A percentile compares a stretch with the other conserved stretches of the same genome.
Conservation (phyloP, 1,140 invertebrate genomes). For the Rhagoletis zephyria region DNA sequence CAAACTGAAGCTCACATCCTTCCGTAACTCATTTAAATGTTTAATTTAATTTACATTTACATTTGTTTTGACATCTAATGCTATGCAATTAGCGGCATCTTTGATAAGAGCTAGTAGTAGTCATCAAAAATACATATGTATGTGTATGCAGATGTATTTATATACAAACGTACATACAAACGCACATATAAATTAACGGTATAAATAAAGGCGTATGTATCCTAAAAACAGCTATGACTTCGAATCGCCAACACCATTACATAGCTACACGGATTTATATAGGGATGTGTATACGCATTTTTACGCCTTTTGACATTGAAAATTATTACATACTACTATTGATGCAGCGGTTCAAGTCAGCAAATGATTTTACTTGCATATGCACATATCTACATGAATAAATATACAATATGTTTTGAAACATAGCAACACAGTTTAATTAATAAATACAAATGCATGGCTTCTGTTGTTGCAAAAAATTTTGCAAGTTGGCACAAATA, state of each 20-base stretch:
- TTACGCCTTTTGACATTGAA: background rate
- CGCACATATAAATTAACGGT: background rate
- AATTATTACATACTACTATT: background rate
- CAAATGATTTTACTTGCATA: too few species aligned
- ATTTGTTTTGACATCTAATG: slow-evolving; percentile 42
- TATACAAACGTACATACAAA: background rate
- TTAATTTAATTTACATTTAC: slow-evolving; percentile 32
- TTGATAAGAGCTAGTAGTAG: background rate
- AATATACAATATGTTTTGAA: too few species aligned
- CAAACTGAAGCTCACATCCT: background rate
- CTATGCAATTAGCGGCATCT: slow-evolving; percentile 26
- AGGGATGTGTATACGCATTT: background rate
- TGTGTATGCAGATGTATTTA: background rate
- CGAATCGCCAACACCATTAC: too few species aligned
- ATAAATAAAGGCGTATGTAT: background rate
- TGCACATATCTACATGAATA: background rate
- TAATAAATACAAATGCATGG: slow-evolving; percentile 2
- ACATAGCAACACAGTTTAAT: background rate
- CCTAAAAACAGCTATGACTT: background rate
- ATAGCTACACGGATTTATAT: background rate
- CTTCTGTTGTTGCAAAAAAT: background rate
- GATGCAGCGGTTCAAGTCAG: background rate
- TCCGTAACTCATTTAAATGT: background rate
- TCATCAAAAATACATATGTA: background rate
- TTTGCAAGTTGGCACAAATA: background rate